Evolutionary conservation across 2,113 vertebrate genomes (phyloP).

Genomic region (Larimichthys crocea): DNA sequence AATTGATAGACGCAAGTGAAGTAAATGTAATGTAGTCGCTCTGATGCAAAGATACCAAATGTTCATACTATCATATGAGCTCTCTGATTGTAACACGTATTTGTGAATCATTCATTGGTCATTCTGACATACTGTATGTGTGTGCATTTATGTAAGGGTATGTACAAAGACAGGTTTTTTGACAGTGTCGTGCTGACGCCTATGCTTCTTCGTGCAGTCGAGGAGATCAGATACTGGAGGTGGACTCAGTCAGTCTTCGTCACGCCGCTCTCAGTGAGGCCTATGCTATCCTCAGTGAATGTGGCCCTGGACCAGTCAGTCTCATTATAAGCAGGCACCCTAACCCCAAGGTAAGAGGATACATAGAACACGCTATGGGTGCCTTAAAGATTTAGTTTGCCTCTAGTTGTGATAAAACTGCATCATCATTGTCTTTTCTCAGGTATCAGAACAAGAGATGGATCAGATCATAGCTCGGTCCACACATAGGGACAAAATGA

Average conservation of each 20-base stretch:
- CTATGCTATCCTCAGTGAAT: slow-evolving; percentile 94
- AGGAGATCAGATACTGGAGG: slow-evolving; percentile 96
- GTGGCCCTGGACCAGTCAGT: slow-evolving; percentile 93
- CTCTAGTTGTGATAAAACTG: neutral
- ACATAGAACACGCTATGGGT: no score
- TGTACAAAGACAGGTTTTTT: neutral
- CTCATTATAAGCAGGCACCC: slow-evolving; percentile 96
- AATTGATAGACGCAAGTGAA: neutral
- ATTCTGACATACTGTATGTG: neutral
- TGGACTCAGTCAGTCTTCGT: slow-evolving; percentile 92
- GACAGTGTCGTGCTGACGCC: neutral
- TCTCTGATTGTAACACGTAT: neutral
- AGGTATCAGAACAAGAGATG: slow-evolving; percentile 99
- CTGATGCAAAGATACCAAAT: slow-evolving; percentile 6
- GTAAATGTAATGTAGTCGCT: neutral
- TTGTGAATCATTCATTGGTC: neutral
- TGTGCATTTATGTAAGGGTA: neutral
- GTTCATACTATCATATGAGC: neutral
- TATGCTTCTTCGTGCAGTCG: slow-evolving; percentile 82
- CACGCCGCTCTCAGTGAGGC: slow-evolving; percentile 93
- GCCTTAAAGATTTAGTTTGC: no score
- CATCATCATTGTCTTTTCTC: slow-evolving; percentile 9
- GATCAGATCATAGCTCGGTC: slow-evolving; percentile 92
- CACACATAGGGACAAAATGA: slow-evolving; percentile 87
- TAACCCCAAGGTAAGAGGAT: slow-evolving; percentile 90